Evolutionary conservation across 2,113 vertebrate species (phyloP).

Genomic region (Phalacrocorax aristotelis): DNA sequence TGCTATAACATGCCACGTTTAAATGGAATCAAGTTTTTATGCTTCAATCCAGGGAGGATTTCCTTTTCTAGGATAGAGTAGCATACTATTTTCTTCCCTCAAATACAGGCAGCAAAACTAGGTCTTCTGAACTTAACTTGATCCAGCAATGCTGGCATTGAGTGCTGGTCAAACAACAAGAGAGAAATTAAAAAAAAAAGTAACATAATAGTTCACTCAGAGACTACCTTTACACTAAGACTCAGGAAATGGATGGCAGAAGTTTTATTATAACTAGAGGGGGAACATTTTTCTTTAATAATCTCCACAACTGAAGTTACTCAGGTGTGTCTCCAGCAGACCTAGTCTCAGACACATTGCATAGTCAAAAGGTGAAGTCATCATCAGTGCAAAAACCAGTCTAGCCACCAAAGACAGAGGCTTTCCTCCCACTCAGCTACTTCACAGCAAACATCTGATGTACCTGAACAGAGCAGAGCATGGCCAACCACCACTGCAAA

Average conservation of each 20-base stretch:
- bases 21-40: conserved; percentile 25
- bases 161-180: not conserved
- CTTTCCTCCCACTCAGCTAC: conserved; percentile 3
- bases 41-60: not conserved
- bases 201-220: not conserved
- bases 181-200: not conserved
- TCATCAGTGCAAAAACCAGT: not conserved
- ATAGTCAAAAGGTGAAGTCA: conserved; percentile 48
- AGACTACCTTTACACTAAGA: not conserved
- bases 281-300: conserved; percentile 38
- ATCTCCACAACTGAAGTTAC: conserved; percentile 42
- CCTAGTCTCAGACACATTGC: conserved; percentile 16
- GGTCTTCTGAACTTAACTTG: conserved; percentile 13
- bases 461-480: not conserved
- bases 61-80: conserved; percentile 49
- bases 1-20: not conserved
- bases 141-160: not conserved
- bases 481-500: not conserved
- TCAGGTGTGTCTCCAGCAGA: conserved; percentile 52
- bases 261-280: conserved; percentile 54
- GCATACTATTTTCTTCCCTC: conserved; percentile 22
- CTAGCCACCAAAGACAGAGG: not conserved
- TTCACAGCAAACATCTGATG: not conserved
- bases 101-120: conserved; percentile 29
- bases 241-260: conserved; percentile 7